Base-by-base conservation (phyloP, 1,140 invertebrate genomes). In the Drosophila virilis region DNA sequence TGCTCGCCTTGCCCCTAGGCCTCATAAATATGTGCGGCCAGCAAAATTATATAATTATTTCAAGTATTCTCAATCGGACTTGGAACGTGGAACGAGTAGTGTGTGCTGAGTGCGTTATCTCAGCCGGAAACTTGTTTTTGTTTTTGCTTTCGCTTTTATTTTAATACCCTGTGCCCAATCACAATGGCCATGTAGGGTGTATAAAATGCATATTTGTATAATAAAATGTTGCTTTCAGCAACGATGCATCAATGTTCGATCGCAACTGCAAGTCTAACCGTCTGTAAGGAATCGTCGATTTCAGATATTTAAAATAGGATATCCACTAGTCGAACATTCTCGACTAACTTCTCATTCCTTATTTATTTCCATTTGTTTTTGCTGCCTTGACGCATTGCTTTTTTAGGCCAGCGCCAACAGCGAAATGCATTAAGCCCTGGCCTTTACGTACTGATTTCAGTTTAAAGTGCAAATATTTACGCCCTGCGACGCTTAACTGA, bases 21-120 rank as follows among this genome's bases (percentile, higher is more conserved):
- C 72, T 66, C 84, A 83, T 88, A 89, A 89, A 89, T 80, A 88
- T 74, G 74, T 80, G 50, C 77, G 65, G 60, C 74, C 70, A 59
- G 70, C 80, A 84, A 84, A 78, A 86, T 83, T 86, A 86, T 86
- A 86, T 86, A 86, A 86, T 86, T 86, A 86, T 83, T 86, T 88
- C 86, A 72, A 66, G 69, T 66, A 76, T 72, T 76, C 60, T 66
- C 69, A 72, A 76, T 73, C 68, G 62, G 57, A 68, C 57, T 67
- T n/a, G n/a, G 22, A 28, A 28, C 22, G 22, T 28, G 35, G 22
- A 15, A 37, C 45, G 45, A 57, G 51, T 72, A 57, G 51, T 72
- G 51, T 66, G 69, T 58, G 69, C 40, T 52, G 70, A 69, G 72
- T 70, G 72, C 66, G 66, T 69, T 70, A 74, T 70, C 57, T 17